Percentiles rank a stretch among this genome's conserved stretches.
These are phyloP conservation scores for Lysandra bellargus DNA, from an alignment of 2,888 invertebrate species.

Conservation along the genomic window DNA sequence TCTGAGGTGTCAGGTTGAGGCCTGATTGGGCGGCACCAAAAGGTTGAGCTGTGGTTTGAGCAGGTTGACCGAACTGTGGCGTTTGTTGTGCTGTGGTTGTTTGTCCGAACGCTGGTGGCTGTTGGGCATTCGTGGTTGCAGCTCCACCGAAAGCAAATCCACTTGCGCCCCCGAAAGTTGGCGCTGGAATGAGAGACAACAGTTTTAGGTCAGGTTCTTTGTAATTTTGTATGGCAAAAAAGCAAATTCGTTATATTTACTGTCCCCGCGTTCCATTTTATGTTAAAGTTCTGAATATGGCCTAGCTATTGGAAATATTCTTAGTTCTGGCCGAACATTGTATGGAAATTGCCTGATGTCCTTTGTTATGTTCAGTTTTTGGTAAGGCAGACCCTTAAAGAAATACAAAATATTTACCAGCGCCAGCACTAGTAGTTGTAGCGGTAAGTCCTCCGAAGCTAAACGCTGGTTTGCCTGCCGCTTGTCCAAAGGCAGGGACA, in stretches of 20 bases:
- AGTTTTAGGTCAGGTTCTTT: too few species aligned
- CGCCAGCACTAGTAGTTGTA: slow-evolving; percentile 43
- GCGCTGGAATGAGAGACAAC: slow-evolving; percentile 35
- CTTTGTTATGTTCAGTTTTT: too few species aligned
- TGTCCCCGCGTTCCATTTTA: too few species aligned
- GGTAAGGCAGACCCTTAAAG: neutral
- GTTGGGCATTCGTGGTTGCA: slow-evolving; percentile 30
- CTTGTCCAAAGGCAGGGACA: slow-evolving; percentile 39
- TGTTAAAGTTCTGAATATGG: too few species aligned
- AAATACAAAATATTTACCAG: slow-evolving; percentile 28
- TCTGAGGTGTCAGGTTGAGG: neutral
- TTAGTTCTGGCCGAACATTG: too few species aligned
- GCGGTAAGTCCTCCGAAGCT: slow-evolving; percentile 41
- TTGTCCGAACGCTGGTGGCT: slow-evolving; percentile 36
- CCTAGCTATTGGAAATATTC: too few species aligned
- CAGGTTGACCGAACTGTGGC: slow-evolving; percentile 33
- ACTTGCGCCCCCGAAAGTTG: slow-evolving; percentile 44
- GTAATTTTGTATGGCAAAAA: neutral
- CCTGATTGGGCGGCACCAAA: neutral
- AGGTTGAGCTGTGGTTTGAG: neutral
- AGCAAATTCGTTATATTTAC: too few species aligned
- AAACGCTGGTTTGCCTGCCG: neutral
- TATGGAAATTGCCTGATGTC: too few species aligned
- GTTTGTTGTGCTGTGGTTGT: slow-evolving; percentile 31
- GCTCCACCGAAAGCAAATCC: slow-evolving; percentile 39